Conservation (phyloP, 2,797 vertebrate genomes). For the Pteronotus mesoamericanus region DNA sequence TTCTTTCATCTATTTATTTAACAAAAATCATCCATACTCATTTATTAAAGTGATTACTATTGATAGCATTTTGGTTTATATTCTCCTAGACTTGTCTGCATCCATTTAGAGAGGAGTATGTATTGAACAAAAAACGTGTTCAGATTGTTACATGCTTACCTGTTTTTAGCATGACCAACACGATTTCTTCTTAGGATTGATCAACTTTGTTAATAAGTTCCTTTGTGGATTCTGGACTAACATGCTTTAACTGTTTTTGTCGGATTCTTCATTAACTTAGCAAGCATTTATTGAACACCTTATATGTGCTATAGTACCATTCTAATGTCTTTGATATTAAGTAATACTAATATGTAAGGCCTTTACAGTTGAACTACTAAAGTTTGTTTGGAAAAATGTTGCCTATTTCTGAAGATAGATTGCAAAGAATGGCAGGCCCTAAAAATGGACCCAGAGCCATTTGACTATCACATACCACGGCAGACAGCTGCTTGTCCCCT, state of each 20-base stretch:
- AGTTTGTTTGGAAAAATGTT: slow-evolving; percentile 43
- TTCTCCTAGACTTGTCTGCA: not conserved
- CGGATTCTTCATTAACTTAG: slow-evolving; percentile 28
- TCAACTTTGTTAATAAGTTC: not conserved
- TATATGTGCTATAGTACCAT: not conserved
- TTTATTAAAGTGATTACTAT: not conserved
- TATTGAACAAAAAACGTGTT: not conserved
- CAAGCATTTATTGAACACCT: slow-evolving; percentile 16
- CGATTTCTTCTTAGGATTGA: not conserved
- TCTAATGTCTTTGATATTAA: not conserved
- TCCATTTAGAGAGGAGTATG: not conserved
- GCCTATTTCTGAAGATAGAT: slow-evolving; percentile 38
- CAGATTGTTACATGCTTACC: not conserved
- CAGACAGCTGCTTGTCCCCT: slow-evolving; percentile 67
- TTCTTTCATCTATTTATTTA: not conserved
- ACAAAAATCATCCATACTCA: not conserved
- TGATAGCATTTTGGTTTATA: not conserved
- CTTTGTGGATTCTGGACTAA: not conserved
- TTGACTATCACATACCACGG: slow-evolving; percentile 58
- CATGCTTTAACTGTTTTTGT: slow-evolving; percentile 3
- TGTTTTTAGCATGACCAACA: not conserved
- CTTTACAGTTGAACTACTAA: not conserved
- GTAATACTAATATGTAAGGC: slow-evolving; percentile 27
- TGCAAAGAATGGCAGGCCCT: slow-evolving; percentile 22
- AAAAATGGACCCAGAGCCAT: slow-evolving; percentile 58